These are phyloP conservation scores for Psix sp. DNA, from an alignment of 1,140 invertebrate genomes.

Conservation along the genomic window DNA sequence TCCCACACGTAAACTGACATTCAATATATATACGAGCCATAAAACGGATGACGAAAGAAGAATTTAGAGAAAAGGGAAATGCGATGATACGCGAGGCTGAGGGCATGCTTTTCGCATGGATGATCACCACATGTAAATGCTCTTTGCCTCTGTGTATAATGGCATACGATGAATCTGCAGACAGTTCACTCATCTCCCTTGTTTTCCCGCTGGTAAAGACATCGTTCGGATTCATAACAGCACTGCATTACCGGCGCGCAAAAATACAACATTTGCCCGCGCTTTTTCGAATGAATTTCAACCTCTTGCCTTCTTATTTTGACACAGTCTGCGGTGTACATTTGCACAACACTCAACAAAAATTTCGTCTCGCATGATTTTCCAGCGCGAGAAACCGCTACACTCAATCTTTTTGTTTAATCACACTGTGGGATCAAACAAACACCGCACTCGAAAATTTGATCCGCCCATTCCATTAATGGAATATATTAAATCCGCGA, in stretches of 20 bases:
- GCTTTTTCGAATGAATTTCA: conserved; percentile 12
- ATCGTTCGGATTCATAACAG: conserved; percentile 34
- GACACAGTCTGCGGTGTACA: conserved; percentile 2
- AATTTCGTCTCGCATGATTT: conserved; percentile 23
- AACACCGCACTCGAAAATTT: conserved; percentile 28
- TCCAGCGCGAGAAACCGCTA: conserved; percentile 17
- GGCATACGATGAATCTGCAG: conserved; percentile 40
- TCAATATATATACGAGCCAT: conserved; percentile 26
- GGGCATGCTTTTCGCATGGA: conserved; percentile 64
- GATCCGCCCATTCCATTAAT: conserved; percentile 34
- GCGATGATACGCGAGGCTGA: conserved; percentile 62
- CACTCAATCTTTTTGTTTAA: conserved; percentile 32
- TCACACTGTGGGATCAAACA: conserved; percentile 32
- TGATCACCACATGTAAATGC: conserved; percentile 76
- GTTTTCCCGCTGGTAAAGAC: conserved; percentile 60
- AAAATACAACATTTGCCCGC: conserved; percentile 18
- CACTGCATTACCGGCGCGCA: conserved; percentile 37
- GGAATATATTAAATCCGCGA: conserved; percentile 15
- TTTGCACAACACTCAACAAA: conserved; percentile 37
- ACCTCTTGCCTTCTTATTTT: conserved; percentile 31
- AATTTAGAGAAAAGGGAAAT: conserved; percentile 62
- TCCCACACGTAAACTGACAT: conserved; percentile 36
- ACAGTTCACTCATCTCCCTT: conserved; percentile 51
- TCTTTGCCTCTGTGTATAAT: conserved; percentile 54
- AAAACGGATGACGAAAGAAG: conserved; percentile 56